Conservation (phyloP, 2,888 invertebrate genomes). For the Drosophila vallismaia region DNA sequence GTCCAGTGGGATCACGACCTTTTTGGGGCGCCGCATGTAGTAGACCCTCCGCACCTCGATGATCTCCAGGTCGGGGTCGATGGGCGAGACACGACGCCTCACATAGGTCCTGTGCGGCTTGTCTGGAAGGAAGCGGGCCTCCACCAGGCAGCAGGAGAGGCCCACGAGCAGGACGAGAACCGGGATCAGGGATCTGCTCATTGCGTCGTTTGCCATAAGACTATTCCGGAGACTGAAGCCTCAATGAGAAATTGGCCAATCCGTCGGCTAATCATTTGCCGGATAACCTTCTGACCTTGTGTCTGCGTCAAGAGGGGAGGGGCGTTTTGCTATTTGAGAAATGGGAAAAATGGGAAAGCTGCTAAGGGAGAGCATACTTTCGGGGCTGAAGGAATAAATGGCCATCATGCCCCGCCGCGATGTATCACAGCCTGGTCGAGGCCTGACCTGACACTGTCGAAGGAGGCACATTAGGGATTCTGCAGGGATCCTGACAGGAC, state of each 20-base stretch:
- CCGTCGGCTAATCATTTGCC: conserved; percentile 25
- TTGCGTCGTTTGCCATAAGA: conserved; percentile 22
- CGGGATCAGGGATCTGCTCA: conserved; percentile 30
- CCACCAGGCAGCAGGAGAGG: conserved; percentile 17
- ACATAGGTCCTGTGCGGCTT: conserved; percentile 46
- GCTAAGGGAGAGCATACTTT: conserved; percentile 54
- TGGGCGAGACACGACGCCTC: conserved; percentile 47
- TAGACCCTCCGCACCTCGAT: conserved; percentile 69
- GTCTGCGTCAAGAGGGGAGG: not conserved
- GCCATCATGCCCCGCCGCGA: conserved; percentile 42
- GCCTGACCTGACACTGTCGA: no score
- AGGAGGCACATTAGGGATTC: not conserved
- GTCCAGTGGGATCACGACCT: conserved; percentile 32
- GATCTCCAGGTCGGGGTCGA: conserved; percentile 47
- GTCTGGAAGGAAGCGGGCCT: conserved; percentile 20
- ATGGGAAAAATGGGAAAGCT: no score
- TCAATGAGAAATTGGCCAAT: not conserved
- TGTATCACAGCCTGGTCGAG: conserved; percentile 28
- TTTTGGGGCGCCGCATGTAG: conserved; percentile 44
- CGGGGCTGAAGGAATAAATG: conserved; percentile 29
- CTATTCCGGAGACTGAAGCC: conserved; percentile 9
- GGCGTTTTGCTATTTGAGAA: no score
- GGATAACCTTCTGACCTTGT: conserved; percentile 43
- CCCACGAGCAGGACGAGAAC: conserved; percentile 15
- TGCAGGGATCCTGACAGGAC: not conserved